Conservation (phyloP, 2,888 invertebrate species). For the Alviniconcha strummeri region DNA sequence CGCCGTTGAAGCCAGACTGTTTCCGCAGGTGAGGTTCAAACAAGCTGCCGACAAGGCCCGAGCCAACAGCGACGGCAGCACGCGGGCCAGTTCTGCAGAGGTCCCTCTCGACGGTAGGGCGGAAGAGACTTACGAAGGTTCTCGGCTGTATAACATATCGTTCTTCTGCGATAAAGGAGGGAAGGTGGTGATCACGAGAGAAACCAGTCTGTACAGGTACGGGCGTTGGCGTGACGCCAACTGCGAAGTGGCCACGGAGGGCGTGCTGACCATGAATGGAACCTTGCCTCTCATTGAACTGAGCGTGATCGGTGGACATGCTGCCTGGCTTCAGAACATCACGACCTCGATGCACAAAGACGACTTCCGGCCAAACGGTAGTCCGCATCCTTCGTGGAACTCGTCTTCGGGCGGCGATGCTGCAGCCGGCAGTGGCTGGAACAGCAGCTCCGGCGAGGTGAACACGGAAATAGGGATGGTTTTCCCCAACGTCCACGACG, state of each 20-base stretch:
- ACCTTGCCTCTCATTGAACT: conserved; percentile 5
- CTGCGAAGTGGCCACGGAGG: conserved; percentile 11
- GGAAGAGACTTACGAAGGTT: background rate
- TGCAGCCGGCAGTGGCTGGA: background rate
- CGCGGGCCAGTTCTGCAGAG: background rate
- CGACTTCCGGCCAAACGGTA: no score
- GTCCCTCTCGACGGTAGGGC: no score
- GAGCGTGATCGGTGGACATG: background rate
- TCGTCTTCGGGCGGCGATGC: background rate
- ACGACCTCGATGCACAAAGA: background rate
- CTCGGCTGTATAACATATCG: conserved; percentile 14
- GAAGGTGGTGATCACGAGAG: background rate
- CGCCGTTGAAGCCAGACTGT: background rate
- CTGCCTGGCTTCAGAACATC: conserved; percentile 14
- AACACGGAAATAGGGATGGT: background rate
- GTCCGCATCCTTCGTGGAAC: background rate
- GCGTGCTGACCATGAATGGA: background rate
- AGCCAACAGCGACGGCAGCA: background rate
- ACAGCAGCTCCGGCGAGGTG: background rate
- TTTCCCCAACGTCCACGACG: conserved; percentile 22
- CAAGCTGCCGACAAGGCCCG: background rate
- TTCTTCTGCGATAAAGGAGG: background rate
- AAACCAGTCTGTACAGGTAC: background rate
- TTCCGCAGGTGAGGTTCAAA: conserved; percentile 4
- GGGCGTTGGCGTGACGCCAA: background rate